Percentiles rank a stretch among this genome's conserved stretches.
These are phyloP conservation scores for Siniperca undulata DNA, from an alignment of 2,797 vertebrate genomes.

Conservation along the genomic window DNA sequence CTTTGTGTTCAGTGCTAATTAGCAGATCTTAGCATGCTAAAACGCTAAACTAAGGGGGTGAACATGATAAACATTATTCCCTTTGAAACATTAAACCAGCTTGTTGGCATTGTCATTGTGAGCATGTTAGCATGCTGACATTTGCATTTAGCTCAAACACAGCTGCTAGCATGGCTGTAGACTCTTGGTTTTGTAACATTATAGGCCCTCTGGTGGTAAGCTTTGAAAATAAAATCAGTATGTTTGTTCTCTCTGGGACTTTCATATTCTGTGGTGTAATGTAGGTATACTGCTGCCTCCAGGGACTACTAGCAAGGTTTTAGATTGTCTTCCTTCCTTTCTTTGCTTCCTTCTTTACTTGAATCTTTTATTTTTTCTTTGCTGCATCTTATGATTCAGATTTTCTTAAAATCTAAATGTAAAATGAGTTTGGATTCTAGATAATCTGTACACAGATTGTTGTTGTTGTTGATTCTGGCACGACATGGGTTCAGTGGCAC, in stretches of 20 bases:
- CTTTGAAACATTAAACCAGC: no score
- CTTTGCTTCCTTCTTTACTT: background rate
- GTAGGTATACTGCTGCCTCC: background rate
- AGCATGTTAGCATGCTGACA: no score
- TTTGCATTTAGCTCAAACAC: no score
- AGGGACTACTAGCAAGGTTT: background rate
- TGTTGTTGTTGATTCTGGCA: background rate
- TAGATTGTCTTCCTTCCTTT: background rate
- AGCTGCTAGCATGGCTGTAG: background rate
- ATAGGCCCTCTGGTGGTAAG: no score
- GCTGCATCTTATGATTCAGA: background rate
- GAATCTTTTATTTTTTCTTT: background rate
- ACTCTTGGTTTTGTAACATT: background rate
- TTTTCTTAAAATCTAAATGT: constrained; percentile 1
- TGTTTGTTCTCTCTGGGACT: no score
- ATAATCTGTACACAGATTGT: background rate
- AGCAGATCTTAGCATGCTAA: no score
- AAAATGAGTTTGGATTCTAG: background rate
- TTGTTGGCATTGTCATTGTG: no score
- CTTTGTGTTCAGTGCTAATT: no score
- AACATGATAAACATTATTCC: no score
- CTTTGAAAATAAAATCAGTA: no score
- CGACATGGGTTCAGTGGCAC: background rate
- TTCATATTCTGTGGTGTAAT: background rate
- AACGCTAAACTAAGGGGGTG: no score